phyloP scores from a whole-genome alignment of 2,888 invertebrate genomes.

The Drosophila birchii region DNA sequence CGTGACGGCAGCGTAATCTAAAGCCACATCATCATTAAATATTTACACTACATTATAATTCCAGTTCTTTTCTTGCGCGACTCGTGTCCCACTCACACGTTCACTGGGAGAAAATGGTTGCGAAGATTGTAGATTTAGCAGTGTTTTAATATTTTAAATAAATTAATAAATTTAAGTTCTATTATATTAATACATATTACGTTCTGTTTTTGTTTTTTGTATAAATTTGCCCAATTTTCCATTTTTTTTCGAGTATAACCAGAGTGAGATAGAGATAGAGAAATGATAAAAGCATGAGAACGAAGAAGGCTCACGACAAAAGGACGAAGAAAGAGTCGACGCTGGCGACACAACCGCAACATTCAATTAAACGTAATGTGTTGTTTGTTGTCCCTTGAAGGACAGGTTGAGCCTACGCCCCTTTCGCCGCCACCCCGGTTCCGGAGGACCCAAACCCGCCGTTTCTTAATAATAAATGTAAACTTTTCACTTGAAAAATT shows the following conservation, averaged over 20 bases:
- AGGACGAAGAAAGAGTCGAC: constrained; percentile 29
- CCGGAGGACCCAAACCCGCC: neutral
- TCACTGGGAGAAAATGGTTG: constrained; percentile 7
- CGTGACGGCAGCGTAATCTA: constrained; percentile 68
- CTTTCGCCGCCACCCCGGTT: neutral
- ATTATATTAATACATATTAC: neutral
- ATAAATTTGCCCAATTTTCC: too few species aligned
- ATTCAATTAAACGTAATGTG: constrained; percentile 79
- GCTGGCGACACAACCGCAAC: constrained; percentile 69
- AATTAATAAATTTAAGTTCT: too few species aligned
- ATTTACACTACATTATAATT: constrained; percentile 81
- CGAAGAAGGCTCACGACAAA: constrained; percentile 15
- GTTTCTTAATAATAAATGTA: constrained; percentile 71
- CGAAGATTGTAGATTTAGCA: neutral
- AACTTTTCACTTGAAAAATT: constrained; percentile 71
- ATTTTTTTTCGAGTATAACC: neutral
- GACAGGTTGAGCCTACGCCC: constrained; percentile 27
- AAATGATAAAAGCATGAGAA: neutral
- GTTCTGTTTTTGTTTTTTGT: neutral
- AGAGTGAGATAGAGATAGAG: constrained; percentile 8
- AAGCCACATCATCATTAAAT: constrained; percentile 78
- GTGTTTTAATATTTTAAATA: neutral
- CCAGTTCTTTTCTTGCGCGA: constrained; percentile 50
- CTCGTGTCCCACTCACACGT: constrained; percentile 52
- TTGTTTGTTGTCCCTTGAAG: constrained; percentile 73